These are phyloP conservation scores for Vespertilio murinus DNA, from an alignment of 2,797 vertebrate species.

Conservation along the genomic window DNA sequence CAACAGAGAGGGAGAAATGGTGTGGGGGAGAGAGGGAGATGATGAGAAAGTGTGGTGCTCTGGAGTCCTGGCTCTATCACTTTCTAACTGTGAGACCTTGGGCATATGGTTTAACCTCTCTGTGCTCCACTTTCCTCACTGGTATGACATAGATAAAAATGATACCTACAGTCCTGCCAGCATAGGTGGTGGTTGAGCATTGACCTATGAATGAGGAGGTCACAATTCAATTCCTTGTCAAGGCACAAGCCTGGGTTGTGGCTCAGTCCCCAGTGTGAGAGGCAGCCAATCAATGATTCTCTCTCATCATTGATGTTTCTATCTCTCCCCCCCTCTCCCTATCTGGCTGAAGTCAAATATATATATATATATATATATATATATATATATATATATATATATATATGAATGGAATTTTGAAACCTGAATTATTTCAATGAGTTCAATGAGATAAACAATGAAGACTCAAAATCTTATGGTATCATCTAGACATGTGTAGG, in stretches of 20 bases:
- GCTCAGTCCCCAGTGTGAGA: too few relatives aligned
- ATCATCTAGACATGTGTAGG: neutral
- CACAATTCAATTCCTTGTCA: too few relatives aligned
- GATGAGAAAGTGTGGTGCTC: neutral
- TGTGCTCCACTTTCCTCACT: neutral
- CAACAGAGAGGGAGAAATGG: neutral
- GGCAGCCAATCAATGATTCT: too few relatives aligned
- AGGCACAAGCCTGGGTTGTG: too few relatives aligned
- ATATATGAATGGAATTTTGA: neutral
- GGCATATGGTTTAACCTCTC: neutral
- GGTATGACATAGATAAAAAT: neutral
- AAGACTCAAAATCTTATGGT: neutral
- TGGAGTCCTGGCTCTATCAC: neutral
- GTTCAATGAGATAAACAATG: neutral
- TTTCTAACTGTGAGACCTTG: neutral
- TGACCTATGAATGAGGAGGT: too few relatives aligned
- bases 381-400: too few relatives aligned
- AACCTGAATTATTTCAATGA: neutral
- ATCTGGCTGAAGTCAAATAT: too few relatives aligned
- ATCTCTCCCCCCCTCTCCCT: too few relatives aligned
- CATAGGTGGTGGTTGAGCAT: too few relatives aligned
- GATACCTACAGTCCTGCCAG: neutral
- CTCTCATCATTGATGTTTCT: too few relatives aligned
- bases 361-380: neutral
- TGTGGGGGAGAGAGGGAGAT: neutral